Conservation (phyloP, 2,888 invertebrate genomes). For the Gymnoscelis rufifasciata region DNA sequence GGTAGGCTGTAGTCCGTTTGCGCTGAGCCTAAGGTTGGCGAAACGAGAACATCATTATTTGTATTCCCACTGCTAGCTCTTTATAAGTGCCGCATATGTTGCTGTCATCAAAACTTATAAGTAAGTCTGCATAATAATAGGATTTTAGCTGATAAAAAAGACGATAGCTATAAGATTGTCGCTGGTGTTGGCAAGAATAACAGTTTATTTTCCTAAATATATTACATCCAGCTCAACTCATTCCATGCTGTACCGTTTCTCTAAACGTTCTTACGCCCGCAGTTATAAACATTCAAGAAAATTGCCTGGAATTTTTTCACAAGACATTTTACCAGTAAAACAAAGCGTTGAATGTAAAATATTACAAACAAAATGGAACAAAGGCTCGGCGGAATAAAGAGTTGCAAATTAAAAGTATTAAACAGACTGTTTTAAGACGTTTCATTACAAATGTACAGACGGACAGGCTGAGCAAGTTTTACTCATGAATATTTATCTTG, state of each 20-base stretch:
- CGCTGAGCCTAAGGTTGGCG: too few species aligned
- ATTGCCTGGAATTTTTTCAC: conserved; percentile 1
- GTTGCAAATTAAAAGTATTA: conserved; percentile 54
- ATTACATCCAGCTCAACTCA: background rate
- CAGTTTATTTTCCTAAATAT: background rate
- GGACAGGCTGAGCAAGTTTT: conserved; percentile 73
- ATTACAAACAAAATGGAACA: conserved; percentile 7
- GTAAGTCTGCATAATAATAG: too few species aligned
- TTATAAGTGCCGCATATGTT: too few species aligned
- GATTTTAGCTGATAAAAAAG: too few species aligned
- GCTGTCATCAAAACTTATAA: too few species aligned
- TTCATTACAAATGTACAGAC: conserved; percentile 70
- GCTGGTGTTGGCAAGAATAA: background rate
- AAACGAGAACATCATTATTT: too few species aligned
- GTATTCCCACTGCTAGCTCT: too few species aligned
- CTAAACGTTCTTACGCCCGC: background rate
- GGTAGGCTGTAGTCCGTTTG: too few species aligned
- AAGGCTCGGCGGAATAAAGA: conserved; percentile 38
- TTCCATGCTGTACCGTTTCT: background rate
- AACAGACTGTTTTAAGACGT: conserved; percentile 59
- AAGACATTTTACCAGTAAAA: conserved; percentile 2
- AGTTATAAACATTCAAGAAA: conserved; percentile 1
- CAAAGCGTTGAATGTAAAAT: conserved; percentile 4
- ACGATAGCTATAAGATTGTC: background rate
- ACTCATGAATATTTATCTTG: conserved; percentile 76